A percentile compares a stretch with the other conserved stretches of the same genome.
phyloP scores from a whole-genome alignment of 2,797 vertebrate species.

The Phoeniculus purpureus region DNA sequence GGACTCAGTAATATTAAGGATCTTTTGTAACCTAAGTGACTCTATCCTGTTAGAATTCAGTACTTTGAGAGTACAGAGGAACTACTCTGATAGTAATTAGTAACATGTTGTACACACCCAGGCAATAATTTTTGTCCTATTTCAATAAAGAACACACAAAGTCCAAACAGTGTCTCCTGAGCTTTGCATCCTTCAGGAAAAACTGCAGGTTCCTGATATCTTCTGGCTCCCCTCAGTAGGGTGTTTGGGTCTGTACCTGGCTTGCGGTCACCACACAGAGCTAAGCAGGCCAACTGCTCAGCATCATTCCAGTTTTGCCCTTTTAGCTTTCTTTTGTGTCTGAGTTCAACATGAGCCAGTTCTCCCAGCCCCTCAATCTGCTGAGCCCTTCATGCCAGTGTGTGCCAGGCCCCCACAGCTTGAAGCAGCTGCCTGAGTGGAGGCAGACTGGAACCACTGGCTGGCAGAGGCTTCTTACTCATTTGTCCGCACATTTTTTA shows the following conservation, averaged over 20 bases:
- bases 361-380: not conserved
- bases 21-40: not conserved
- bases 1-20: not conserved
- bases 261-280: not conserved
- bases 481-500: accelerated
- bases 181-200: not conserved
- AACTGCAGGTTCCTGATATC: not conserved
- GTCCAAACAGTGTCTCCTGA: not conserved
- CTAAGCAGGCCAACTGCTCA: not conserved
- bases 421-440: not conserved
- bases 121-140: not conserved
- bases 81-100: not conserved
- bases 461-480: not conserved
- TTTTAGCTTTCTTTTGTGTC: not conserved
- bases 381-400: not conserved
- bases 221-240: not conserved
- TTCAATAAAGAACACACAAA: not conserved
- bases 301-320: not conserved
- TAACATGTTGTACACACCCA: not conserved
- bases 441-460: accelerated
- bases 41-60: not conserved
- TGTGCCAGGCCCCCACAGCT: not conserved
- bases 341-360: accelerated
- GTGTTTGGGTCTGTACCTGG: accelerated
- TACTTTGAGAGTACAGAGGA: not conserved